Base-by-base conservation (phyloP, 2,888 invertebrate species). In the Dinocampus coccinellae region DNA sequence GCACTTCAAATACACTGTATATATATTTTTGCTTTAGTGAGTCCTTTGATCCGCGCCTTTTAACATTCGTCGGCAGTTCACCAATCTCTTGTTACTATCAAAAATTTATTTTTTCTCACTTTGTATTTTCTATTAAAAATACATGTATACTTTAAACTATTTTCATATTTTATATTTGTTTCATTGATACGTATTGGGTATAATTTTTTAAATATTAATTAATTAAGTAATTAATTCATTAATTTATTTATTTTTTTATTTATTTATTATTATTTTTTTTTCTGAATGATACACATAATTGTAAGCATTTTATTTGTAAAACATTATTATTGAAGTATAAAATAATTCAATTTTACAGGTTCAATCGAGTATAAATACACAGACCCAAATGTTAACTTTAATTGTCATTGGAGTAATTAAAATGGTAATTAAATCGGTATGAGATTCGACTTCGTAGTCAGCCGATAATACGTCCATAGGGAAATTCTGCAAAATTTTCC, bases 41-140 rank as follows among this genome's bases (percentile, higher is more conserved):
- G 62, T 66, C 66, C 55, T 71, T 71, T 71, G 71, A 71, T 71
- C 66, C 62, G n/a, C 47, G 26, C 29, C 52, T 47, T 16, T 26
- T 61, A 36, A 66, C 61, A 47, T 61, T 55, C 66, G 53, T 66
- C 36, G 66, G 47, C 47, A 47, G 16, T 47, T n/a, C 16, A 47
- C 16, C 16, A 16, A 16, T 47, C 16, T 47, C 16, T n/a, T 47
- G 4, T 3, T 47, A 7, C 47, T n/a, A 20, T n/a, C n/a, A n/a
- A n/a, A n/a, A n/a, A n/a, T n/a, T n/a, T n/a, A n/a, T n/a, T n/a
- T n/a, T n/a, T n/a, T n/a, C n/a, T n/a, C n/a, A n/a, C n/a, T n/a
- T n/a, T n/a, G n/a, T n/a, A n/a, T n/a, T n/a, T n/a, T n/a, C n/a
- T n/a, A n/a, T n/a, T n/a, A n/a, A n/a, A n/a, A n/a, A n/a, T n/a